These are phyloP conservation scores for Buphagus erythrorhynchus DNA, from an alignment of 2,797 vertebrate species.

Conservation along the genomic window DNA sequence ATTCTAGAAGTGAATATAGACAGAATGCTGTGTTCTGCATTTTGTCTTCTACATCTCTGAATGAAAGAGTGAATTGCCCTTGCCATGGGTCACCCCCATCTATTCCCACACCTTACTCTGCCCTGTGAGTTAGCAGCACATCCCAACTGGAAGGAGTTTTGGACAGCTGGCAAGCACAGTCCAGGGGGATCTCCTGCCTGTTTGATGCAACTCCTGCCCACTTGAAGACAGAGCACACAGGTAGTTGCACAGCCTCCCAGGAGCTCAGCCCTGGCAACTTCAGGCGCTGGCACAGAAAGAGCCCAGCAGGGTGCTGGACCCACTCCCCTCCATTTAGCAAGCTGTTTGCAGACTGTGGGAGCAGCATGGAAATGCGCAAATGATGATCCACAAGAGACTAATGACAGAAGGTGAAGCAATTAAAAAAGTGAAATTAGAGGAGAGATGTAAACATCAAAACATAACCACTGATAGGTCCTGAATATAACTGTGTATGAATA, in stretches of 20 bases:
- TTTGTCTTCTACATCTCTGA: constrained; percentile 20
- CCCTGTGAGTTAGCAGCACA: not conserved
- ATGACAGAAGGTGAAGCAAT: not conserved
- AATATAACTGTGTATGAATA: not conserved
- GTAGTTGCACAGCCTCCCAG: not conserved
- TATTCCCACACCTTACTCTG: constrained; percentile 27
- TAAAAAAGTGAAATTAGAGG: not conserved
- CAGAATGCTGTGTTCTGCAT: constrained; percentile 37
- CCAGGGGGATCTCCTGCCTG: constrained; percentile 1
- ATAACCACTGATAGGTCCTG: not conserved
- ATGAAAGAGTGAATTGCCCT: constrained; percentile 54
- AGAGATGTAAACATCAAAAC: not conserved
- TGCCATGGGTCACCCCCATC: not conserved
- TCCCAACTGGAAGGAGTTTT: constrained; percentile 17
- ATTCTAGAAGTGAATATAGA: constrained; percentile 42
- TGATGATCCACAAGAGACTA: not conserved
- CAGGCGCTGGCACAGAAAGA: not conserved
- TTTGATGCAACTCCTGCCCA: constrained; percentile 8
- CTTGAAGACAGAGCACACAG: not conserved
- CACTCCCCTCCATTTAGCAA: not conserved
- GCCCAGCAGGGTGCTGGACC: not conserved
- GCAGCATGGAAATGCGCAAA: not conserved
- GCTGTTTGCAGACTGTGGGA: not conserved
- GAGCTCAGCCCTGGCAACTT: constrained; percentile 19
- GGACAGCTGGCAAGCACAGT: constrained; percentile 58